These are phyloP conservation scores for Ochotona princeps DNA, from an alignment of 2,113 vertebrate species.

Conservation along the genomic window DNA sequence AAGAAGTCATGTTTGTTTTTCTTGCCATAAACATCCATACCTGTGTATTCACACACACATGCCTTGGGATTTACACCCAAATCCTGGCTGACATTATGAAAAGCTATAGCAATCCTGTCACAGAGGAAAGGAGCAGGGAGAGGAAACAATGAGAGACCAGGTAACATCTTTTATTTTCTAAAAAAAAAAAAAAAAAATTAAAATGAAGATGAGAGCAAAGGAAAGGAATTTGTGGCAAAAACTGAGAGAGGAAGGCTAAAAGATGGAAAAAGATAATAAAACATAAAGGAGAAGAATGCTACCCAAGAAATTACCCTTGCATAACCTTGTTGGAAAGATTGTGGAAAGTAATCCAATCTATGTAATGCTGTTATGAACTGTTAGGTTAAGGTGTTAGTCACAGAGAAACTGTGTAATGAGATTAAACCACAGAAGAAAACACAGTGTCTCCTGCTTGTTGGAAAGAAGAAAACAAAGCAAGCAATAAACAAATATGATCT, in stretches of 20 bases:
- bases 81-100: slow-evolving; percentile 67
- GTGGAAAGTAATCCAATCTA: slow-evolving; percentile 64
- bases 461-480: slow-evolving; percentile 72
- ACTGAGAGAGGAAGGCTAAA: slow-evolving; percentile 11
- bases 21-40: slow-evolving; percentile 38
- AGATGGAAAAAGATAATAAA: neutral
- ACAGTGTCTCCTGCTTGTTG: neutral
- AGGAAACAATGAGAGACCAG: neutral
- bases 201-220: slow-evolving; percentile 45
- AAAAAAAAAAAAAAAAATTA: too few relatives aligned
- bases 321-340: slow-evolving; percentile 81
- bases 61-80: slow-evolving; percentile 62
- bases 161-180: too few relatives aligned
- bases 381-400: slow-evolving; percentile 77
- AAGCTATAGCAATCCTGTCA: slow-evolving; percentile 45
- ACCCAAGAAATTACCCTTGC: slow-evolving; percentile 72
- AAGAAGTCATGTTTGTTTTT: neutral
- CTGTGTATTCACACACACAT: neutral
- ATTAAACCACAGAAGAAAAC: slow-evolving; percentile 80
- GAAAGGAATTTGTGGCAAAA: neutral
- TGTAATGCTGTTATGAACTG: slow-evolving; percentile 83
- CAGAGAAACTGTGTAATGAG: slow-evolving; percentile 81
- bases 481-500: slow-evolving; percentile 44
- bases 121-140: neutral
- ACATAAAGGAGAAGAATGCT: neutral